Evolutionary conservation across 2,888 invertebrate genomes (phyloP), one percentile per base, ranked within the genome.

Genomic region (Catocala sponsa): DNA sequence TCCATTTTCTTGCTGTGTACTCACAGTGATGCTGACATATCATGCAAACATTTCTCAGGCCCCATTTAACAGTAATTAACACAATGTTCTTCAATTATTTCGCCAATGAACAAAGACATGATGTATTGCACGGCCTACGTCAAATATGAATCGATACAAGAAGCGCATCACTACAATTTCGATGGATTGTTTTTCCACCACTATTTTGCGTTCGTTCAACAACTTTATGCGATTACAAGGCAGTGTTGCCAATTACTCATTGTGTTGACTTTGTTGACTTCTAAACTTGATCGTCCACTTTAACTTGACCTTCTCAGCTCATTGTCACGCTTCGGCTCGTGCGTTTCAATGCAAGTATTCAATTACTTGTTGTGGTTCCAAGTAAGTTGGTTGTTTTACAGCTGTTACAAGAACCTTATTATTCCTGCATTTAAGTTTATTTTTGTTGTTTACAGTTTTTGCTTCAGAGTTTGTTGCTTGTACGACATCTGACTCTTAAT

Each of bases 191-290:
- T 78, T 72, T 73, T 70, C 12, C 13, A 47, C 32, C 35, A 32
- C 7, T 15, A 7, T 46, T 52, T 59, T 70, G 63, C 67, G 62
- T 63, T 67, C 69, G 62, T 68, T 70, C 68, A 70, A 70, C 74
- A 67, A 61, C 63, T 70, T 73, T 76, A 68, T 59, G 68, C 70
- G 68, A 75, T 78, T 74, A 77, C 71, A 69, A 60, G 65, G 70
- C 63, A 71, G 75, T 72, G 59, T 75, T 71, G 64, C 63, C 80
- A 82, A 83, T 84, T 81, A 86, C 74, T 80, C 81, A 83, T 83
- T 85, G 84, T 85, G 78, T 81, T 61, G 71, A 66, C 76, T 74
- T 73, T 71, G 68, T 75, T 72, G 77, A 77, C 82, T 79, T 74
- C 71, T 75, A 75, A 77, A 80, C 74, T 70, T 70, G 71, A 70